Conservation (phyloP, 2,888 invertebrate genomes). For the Campoletis raptor region DNA sequence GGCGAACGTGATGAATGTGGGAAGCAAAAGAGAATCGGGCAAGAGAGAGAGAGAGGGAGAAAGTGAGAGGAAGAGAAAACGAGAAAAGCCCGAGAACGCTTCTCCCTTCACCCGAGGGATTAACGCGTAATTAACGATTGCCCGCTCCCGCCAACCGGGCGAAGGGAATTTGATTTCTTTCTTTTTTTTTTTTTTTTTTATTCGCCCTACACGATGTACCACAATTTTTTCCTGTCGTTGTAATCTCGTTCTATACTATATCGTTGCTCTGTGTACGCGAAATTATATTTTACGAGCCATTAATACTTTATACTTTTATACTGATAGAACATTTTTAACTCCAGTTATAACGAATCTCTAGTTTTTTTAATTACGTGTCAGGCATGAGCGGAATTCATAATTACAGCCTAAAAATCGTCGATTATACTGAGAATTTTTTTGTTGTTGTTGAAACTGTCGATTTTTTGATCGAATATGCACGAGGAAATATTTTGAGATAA, state of each 20-base stretch:
- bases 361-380: background rate
- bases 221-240: slow-evolving; percentile 48
- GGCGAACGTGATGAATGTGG: slow-evolving; percentile 67
- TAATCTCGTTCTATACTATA: slow-evolving; percentile 47
- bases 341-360: background rate
- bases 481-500: too few species aligned
- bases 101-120: slow-evolving; percentile 69
- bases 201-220: slow-evolving; percentile 43
- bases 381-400: background rate
- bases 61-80: slow-evolving; percentile 26
- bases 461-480: too few species aligned
- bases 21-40: slow-evolving; percentile 56
- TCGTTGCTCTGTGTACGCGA: slow-evolving; percentile 12
- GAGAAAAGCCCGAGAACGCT: slow-evolving; percentile 56
- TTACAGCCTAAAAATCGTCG: background rate
- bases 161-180: slow-evolving; percentile 65
- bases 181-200: slow-evolving; percentile 30
- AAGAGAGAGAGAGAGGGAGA: slow-evolving; percentile 12
- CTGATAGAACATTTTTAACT: background rate
- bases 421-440: background rate
- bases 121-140: slow-evolving; percentile 69
- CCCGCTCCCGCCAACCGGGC: slow-evolving; percentile 51
- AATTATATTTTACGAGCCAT: slow-evolving; percentile 52
- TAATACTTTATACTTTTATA: background rate
- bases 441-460: background rate